Percentiles rank a stretch among this genome's conserved stretches.
These are phyloP conservation scores for Tadarida brasiliensis DNA, from an alignment of 2,797 vertebrate species.

Conservation along the genomic window DNA sequence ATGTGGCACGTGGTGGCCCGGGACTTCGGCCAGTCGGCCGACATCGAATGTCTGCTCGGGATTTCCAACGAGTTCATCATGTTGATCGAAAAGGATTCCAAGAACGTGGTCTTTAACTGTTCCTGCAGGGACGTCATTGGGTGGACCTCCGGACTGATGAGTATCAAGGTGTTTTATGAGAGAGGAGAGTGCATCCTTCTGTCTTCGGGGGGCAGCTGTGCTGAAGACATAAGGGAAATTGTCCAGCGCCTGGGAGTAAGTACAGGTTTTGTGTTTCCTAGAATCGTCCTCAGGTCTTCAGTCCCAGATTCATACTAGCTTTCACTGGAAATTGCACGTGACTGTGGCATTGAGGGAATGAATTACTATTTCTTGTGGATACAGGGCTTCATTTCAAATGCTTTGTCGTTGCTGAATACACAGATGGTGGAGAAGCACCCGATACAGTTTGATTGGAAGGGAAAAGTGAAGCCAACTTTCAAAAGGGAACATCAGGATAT, in stretches of 20 bases:
- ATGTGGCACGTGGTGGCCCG: constrained; percentile 95
- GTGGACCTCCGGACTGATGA: constrained; percentile 97
- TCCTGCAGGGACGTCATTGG: constrained; percentile 98
- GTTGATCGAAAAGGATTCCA: constrained; percentile 96
- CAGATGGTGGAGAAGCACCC: neutral
- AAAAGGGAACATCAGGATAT: neutral
- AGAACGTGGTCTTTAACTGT: constrained; percentile 98
- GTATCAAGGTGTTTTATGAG: constrained; percentile 97
- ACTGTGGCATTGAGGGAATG: too few species aligned
- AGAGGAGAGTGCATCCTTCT: constrained; percentile 97
- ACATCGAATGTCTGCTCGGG: constrained; percentile 95
- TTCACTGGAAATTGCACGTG: rapidly evolving
- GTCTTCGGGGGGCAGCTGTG: constrained; percentile 93
- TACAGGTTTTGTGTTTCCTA: neutral
- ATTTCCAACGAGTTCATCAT: constrained; percentile 98
- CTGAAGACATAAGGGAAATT: constrained; percentile 95
- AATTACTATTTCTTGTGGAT: neutral
- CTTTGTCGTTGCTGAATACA: neutral
- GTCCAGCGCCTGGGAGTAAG: constrained; percentile 97
- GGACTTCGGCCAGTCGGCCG: constrained; percentile 95
- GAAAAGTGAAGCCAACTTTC: neutral
- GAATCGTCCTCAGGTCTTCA: neutral
- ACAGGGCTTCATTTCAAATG: neutral
- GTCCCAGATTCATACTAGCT: neutral
- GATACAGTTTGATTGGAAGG: neutral